Evolutionary conservation across 2,888 invertebrate species (phyloP).

Genomic region (Scelioninae gen. 1): DNA sequence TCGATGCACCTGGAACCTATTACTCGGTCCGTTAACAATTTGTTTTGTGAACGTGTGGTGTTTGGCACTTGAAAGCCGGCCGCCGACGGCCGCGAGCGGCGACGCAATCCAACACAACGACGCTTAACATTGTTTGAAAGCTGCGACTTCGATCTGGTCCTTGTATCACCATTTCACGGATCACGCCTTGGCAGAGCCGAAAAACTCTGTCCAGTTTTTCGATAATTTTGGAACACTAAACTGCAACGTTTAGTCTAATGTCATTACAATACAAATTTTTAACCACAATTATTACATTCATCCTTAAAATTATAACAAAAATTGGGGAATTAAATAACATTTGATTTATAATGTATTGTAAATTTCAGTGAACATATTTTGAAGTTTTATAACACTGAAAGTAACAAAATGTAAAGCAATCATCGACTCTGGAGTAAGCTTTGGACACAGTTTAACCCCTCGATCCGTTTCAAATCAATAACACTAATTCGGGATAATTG

Average conservation of each 20-base stretch:
- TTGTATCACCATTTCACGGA: slow-evolving; percentile 81
- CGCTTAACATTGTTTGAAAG: slow-evolving; percentile 84
- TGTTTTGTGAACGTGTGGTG: slow-evolving; percentile 73
- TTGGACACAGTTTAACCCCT: slow-evolving; percentile 5
- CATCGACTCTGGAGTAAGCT: slow-evolving; percentile 1
- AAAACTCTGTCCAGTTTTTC: slow-evolving; percentile 8
- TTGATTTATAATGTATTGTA: too few relatives aligned
- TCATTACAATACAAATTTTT: too few relatives aligned
- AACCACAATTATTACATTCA: too few relatives aligned
- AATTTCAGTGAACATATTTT: too few relatives aligned
- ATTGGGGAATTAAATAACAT: too few relatives aligned
- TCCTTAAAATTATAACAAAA: too few relatives aligned
- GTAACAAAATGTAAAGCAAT: slow-evolving; percentile 4
- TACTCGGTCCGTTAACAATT: slow-evolving; percentile 77
- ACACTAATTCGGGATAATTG: slow-evolving; percentile 8
- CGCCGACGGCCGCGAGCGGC: slow-evolving; percentile 70
- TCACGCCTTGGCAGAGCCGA: slow-evolving; percentile 79
- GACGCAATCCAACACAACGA: slow-evolving; percentile 40
- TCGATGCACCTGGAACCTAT: slow-evolving; percentile 78
- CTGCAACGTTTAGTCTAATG: too few relatives aligned
- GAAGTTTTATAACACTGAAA: not conserved
- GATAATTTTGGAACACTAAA: not conserved
- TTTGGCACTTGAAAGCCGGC: slow-evolving; percentile 75
- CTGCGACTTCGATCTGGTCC: slow-evolving; percentile 82
- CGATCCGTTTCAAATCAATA: slow-evolving; percentile 5